A percentile compares a stretch with the other conserved stretches of the same genome.
Conservation (phyloP, 1,140 invertebrate genomes). For the Penaeus chinensis region DNA sequence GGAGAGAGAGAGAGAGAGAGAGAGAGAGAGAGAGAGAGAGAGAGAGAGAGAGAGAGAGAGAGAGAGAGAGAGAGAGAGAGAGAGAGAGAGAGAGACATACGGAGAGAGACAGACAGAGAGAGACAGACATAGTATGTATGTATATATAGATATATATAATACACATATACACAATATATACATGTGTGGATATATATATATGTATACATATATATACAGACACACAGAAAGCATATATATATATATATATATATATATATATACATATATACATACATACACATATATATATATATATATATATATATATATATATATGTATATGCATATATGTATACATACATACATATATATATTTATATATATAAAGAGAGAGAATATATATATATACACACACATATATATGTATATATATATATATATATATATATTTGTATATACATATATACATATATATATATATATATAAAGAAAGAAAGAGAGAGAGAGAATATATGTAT, state of each 20-base stretch:
- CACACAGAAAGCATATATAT: neutral
- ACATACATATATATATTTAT: slow-evolving; percentile 21
- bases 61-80: too few relatives aligned
- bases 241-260: neutral
- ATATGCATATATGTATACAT: slow-evolving; percentile 11
- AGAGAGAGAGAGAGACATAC: too few relatives aligned
- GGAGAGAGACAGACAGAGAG: too few relatives aligned
- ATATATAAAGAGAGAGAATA: too few relatives aligned
- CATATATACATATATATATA: too few relatives aligned
- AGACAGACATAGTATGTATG: too few relatives aligned
- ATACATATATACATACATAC: neutral
- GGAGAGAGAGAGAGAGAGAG: too few relatives aligned
- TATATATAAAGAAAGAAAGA: too few relatives aligned
- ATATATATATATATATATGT: neutral
- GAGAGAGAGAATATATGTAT: too few relatives aligned
- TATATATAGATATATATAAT: neutral
- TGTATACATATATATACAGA: neutral
- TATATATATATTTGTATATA: neutral
- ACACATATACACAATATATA: neutral
- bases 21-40: too few relatives aligned
- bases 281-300: neutral
- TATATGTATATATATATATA: neutral
- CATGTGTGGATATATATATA: neutral
- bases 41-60: too few relatives aligned
- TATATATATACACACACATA: neutral